These are phyloP conservation scores for Garra rufa DNA, from an alignment of 2,113 vertebrate species.

Conservation along the genomic window DNA sequence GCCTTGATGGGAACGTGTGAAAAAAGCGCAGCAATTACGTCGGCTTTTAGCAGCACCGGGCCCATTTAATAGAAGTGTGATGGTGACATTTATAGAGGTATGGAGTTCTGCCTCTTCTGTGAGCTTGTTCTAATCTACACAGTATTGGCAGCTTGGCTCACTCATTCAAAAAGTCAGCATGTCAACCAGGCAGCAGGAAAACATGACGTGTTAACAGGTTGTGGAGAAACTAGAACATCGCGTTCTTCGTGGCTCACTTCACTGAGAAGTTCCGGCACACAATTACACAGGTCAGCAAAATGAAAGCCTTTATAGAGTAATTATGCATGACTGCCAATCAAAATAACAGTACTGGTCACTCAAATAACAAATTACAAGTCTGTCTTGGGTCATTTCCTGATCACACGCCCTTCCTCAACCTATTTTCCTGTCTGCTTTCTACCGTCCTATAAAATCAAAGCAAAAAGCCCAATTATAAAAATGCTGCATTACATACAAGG, in stretches of 20 bases:
- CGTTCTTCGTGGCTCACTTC: constrained; percentile 33
- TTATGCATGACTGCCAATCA: constrained; percentile 9
- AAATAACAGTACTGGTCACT: constrained; percentile 12
- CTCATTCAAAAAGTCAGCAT: constrained; percentile 78
- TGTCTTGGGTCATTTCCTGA: background rate
- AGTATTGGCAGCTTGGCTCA: constrained; percentile 75
- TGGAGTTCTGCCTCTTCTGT: constrained; percentile 59
- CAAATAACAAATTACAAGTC: background rate
- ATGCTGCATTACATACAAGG: no score
- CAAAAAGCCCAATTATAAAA: background rate
- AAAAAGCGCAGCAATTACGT: constrained; percentile 64
- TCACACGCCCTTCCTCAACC: background rate
- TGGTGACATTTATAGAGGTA: constrained; percentile 75
- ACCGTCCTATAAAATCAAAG: background rate
- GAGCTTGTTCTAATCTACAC: constrained; percentile 70
- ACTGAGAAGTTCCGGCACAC: background rate
- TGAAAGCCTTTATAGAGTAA: background rate
- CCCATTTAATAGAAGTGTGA: constrained; percentile 75
- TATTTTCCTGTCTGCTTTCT: background rate
- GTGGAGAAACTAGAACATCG: constrained; percentile 57
- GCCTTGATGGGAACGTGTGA: constrained; percentile 62
- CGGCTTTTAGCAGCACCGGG: constrained; percentile 65
- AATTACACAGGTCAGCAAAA: constrained; percentile 23
- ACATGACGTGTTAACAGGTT: constrained; percentile 77
- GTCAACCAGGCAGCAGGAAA: constrained; percentile 74